Conservation (phyloP, 2,888 invertebrate genomes). For the Phortica magna region DNA sequence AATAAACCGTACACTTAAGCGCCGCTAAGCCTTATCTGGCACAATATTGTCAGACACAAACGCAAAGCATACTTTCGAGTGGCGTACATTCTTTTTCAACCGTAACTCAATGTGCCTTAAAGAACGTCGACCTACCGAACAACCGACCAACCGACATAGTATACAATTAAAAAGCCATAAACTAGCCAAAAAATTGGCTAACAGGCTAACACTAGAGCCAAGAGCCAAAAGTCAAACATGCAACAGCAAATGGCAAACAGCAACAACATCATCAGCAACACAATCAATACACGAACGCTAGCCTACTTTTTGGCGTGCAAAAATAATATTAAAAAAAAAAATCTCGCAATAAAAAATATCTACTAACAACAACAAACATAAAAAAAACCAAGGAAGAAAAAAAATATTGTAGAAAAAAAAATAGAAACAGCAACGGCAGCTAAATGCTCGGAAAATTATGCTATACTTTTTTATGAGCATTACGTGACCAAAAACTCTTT, state of each 20-base stretch:
- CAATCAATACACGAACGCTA: background rate
- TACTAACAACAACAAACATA: too few species aligned
- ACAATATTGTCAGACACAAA: background rate
- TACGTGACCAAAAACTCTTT: slow-evolving; percentile 69
- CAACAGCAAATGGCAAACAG: background rate
- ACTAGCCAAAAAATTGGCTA: slow-evolving; percentile 21
- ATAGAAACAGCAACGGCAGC: slow-evolving; percentile 19
- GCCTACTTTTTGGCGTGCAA: slow-evolving; percentile 11
- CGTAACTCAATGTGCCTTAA: background rate
- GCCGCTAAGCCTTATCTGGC: background rate
- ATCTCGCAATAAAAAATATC: background rate
- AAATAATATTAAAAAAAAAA: slow-evolving; percentile 1
- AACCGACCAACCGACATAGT: too few species aligned
- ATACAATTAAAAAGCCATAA: slow-evolving; percentile 28
- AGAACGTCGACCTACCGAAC: background rate
- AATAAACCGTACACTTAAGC: background rate
- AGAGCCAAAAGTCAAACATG: background rate
- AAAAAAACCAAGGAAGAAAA: too few species aligned
- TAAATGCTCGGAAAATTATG: slow-evolving; percentile 59
- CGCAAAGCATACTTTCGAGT: background rate
- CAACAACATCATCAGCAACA: background rate
- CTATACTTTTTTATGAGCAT: slow-evolving; percentile 67
- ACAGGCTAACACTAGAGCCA: background rate
- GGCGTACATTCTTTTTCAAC: background rate
- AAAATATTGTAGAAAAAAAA: background rate